These are phyloP conservation scores for Rhinoraja longicauda DNA, from an alignment of 2,797 vertebrate species.

Conservation along the genomic window DNA sequence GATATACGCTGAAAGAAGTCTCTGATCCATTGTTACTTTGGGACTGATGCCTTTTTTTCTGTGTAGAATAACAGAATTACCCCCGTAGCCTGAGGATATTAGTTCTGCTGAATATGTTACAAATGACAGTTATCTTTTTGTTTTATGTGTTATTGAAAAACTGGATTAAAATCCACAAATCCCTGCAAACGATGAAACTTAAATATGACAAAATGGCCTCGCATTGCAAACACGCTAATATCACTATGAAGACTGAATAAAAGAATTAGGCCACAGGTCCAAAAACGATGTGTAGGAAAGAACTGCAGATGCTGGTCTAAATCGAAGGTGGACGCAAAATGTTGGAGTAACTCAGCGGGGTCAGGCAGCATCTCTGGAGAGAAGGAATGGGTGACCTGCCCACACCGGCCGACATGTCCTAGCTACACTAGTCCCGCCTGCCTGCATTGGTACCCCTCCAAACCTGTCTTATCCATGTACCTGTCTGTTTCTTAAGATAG, in stretches of 20 bases:
- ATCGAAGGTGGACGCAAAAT: too few relatives aligned
- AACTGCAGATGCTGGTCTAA: too few relatives aligned
- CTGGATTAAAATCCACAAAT: not conserved
- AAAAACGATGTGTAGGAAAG: constrained; percentile 1
- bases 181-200: not conserved
- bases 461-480: too few relatives aligned
- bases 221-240: too few relatives aligned
- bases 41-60: not conserved
- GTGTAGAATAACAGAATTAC: not conserved
- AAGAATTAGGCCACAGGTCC: not conserved
- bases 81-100: not conserved
- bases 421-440: too few relatives aligned
- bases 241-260: not conserved
- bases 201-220: not conserved
- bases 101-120: not conserved
- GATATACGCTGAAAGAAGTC: not conserved
- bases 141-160: not conserved
- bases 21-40: not conserved
- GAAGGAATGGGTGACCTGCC: too few relatives aligned
- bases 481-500: too few relatives aligned
- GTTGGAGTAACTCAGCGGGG: too few relatives aligned
- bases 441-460: too few relatives aligned
- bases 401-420: too few relatives aligned
- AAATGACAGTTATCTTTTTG: not conserved
- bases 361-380: too few relatives aligned